Evolutionary conservation across 2,113 vertebrate genomes (phyloP).

Genomic region (Oriolus oriolus): DNA sequence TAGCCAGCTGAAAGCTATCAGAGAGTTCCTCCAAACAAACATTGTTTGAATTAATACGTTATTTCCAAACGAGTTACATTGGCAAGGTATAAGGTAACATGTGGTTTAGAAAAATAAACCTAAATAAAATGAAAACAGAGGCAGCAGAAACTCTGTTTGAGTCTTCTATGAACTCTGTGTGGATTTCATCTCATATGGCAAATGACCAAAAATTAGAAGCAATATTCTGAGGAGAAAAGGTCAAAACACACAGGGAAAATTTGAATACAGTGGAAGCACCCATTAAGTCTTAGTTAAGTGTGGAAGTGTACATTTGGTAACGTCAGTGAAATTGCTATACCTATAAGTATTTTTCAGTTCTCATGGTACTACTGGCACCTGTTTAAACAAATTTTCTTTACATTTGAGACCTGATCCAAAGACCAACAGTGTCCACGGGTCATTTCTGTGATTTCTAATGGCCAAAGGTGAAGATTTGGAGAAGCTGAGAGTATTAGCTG

Average conservation of each 20-base stretch:
- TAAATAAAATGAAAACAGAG: constrained; percentile 61
- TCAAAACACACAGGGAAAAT: not conserved
- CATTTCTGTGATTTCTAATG: not conserved
- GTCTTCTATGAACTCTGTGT: constrained; percentile 9
- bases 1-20: constrained; percentile 65
- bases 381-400: not conserved
- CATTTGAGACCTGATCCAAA: not conserved
- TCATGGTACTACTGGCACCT: not conserved
- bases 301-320: not conserved
- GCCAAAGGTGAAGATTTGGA: not conserved
- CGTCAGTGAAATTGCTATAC: not conserved
- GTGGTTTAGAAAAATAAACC: constrained; percentile 63
- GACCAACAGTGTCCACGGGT: not conserved
- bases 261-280: not conserved
- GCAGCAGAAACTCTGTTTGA: constrained; percentile 15
- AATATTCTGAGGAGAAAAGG: not conserved
- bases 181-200: constrained; percentile 7
- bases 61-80: constrained; percentile 50
- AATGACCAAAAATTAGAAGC: not conserved
- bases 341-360: not conserved
- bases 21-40: constrained; percentile 49
- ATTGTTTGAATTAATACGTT: constrained; percentile 59
- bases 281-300: not conserved
- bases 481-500: not conserved
- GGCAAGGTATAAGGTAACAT: constrained; percentile 51